Percentiles rank a stretch among this genome's conserved stretches.
phyloP scores from a whole-genome alignment of 2,113 vertebrate species.

The Microtus pennsylvanicus region DNA sequence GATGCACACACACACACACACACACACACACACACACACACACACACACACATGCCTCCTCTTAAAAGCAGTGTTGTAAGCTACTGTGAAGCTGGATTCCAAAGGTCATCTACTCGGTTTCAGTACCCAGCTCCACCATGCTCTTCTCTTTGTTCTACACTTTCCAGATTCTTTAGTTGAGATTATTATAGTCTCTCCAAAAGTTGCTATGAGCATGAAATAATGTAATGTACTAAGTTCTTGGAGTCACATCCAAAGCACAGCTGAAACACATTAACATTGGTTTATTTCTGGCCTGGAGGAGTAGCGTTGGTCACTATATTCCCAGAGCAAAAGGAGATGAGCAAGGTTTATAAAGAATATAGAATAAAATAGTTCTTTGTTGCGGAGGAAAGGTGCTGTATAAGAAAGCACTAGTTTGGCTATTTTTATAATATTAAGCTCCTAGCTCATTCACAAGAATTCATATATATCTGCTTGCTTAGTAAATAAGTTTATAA shows the following conservation, averaged over 20 bases:
- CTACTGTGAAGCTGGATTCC: neutral
- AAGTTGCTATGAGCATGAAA: neutral
- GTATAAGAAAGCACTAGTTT: neutral
- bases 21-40: neutral
- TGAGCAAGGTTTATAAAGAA: neutral
- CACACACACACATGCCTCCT: neutral
- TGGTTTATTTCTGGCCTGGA: neutral
- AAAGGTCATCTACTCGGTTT: neutral
- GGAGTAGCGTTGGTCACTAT: neutral
- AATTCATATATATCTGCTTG: neutral
- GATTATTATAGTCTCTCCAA: neutral
- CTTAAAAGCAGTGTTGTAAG: neutral
- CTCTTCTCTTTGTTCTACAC: neutral
- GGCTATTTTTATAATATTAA: neutral
- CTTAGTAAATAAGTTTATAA: conserved; percentile 1
- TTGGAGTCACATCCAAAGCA: neutral
- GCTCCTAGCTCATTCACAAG: neutral
- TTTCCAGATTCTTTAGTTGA: neutral
- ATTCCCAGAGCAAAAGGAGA: neutral
- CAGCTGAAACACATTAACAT: neutral
- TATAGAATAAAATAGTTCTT: neutral
- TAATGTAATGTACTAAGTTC: neutral
- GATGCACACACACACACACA: neutral
- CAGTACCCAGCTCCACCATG: neutral
- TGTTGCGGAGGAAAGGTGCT: neutral